Conservation (phyloP, 2,797 vertebrate species). For the Cuculus canorus region DNA sequence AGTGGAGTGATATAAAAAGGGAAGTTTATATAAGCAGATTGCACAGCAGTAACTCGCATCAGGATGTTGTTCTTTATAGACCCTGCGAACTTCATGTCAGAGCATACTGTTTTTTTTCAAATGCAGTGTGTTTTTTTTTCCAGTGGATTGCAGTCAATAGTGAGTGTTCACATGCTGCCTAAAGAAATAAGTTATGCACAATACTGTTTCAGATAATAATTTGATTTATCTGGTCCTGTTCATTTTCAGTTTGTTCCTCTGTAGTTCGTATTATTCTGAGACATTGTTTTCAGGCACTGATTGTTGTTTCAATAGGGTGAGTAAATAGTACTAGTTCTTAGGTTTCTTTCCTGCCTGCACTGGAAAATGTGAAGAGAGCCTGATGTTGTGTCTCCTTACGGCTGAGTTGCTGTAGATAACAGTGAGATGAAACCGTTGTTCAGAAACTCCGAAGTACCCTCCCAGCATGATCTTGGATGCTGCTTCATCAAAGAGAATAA, state of each 20-base stretch:
- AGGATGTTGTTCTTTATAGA: neutral
- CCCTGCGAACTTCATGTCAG: neutral
- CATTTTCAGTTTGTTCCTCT: constrained; percentile 22
- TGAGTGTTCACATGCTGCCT: constrained; percentile 23
- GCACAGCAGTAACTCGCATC: neutral
- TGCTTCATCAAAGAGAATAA: neutral
- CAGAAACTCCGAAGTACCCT: neutral
- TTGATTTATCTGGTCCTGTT: constrained; percentile 23
- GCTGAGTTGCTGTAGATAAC: neutral
- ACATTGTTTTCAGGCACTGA: constrained; percentile 14
- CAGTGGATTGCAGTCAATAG: constrained; percentile 1
- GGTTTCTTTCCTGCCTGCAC: constrained; percentile 13
- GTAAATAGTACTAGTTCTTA: neutral
- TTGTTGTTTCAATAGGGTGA: constrained; percentile 9
- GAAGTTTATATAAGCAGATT: constrained; percentile 26
- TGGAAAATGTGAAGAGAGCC: neutral
- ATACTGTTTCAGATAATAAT: neutral
- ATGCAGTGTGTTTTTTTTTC: neutral
- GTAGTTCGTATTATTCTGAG: neutral
- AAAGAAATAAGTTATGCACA: neutral
- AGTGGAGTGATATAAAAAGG: constrained; percentile 34
- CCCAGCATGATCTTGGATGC: neutral
- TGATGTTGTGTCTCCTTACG: neutral
- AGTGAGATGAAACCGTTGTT: neutral
- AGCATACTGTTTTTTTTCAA: constrained; percentile 7